These are phyloP conservation scores for Criorhina ranunculi DNA, from an alignment of 2,888 invertebrate genomes.

Conservation along the genomic window DNA sequence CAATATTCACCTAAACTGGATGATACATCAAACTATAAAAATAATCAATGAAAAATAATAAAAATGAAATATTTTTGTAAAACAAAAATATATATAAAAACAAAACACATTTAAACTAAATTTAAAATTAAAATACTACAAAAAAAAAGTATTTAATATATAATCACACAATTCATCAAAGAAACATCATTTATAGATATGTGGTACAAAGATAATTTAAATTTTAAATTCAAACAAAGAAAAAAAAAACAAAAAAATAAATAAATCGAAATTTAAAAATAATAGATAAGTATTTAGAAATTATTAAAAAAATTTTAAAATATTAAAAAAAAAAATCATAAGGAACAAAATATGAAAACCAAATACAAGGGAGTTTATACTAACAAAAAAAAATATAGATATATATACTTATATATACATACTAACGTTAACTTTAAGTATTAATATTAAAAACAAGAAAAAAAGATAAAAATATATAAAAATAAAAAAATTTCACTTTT, in stretches of 20 bases:
- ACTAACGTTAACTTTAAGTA: conserved; percentile 72
- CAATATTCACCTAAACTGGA: conserved; percentile 66
- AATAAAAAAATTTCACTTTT: conserved; percentile 74
- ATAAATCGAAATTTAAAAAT: conserved; percentile 44
- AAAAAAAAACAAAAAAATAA: conserved; percentile 76
- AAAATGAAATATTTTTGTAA: conserved; percentile 77
- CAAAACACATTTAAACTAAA: conserved; percentile 27
- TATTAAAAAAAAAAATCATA: conserved; percentile 78
- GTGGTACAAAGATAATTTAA: conserved; percentile 74
- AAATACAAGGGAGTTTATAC: conserved; percentile 84
- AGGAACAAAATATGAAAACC: conserved; percentile 84
- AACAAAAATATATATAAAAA: conserved; percentile 66
- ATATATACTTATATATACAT: conserved; percentile 76
- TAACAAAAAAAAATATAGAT: conserved; percentile 79
- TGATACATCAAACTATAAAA: conserved; percentile 56
- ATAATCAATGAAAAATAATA: conserved; percentile 20
- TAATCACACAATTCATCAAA: conserved; percentile 72
- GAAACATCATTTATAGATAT: conserved; percentile 75
- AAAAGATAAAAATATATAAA: conserved; percentile 48
- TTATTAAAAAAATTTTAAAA: conserved; percentile 67
- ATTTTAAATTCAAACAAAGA: conserved; percentile 73
- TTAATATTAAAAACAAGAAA: conserved; percentile 72
- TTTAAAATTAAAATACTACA: conserved; percentile 25
- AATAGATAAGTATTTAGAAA: conserved; percentile 66
- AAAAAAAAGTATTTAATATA: conserved; percentile 41